Conservation (phyloP, 2,113 vertebrate species). For the Hydrolagus affinis region DNA sequence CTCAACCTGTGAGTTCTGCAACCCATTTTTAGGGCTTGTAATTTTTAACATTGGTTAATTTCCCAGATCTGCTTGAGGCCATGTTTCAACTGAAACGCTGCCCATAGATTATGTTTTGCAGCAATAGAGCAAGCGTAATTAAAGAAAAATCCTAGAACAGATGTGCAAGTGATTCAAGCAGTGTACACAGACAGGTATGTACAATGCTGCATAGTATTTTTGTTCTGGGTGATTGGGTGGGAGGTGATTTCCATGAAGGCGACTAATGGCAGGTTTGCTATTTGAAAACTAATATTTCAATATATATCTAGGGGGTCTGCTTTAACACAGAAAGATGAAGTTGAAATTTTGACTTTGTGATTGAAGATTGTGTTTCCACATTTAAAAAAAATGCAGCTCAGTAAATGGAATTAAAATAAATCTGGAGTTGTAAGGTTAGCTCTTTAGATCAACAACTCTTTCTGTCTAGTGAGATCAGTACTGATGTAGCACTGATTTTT, state of each 20-base stretch:
- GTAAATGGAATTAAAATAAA: background rate
- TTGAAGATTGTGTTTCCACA: background rate
- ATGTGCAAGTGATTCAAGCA: background rate
- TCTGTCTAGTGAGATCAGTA: background rate
- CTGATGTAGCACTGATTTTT: background rate
- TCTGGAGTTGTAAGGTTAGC: background rate
- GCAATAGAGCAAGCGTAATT: background rate
- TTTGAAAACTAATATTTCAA: no score
- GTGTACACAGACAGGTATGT: no score
- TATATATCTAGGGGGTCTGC: background rate
- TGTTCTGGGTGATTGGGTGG: no score
- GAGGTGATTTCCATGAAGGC: no score
- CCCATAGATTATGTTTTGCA: background rate
- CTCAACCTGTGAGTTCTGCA: background rate
- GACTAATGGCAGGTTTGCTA: no score
- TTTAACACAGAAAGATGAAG: background rate
- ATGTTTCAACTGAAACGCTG: background rate
- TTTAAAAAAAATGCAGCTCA: background rate
- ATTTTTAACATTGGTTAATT: background rate
- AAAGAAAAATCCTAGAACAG: background rate
- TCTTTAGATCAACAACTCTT: background rate
- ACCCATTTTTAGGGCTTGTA: background rate
- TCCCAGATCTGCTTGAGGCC: background rate
- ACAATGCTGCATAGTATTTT: no score
- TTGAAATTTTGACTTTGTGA: background rate